A percentile compares a stretch with the other conserved stretches of the same genome.
These are phyloP conservation scores for Phocoena phocoena DNA, from an alignment of 2,113 vertebrate species.

Conservation along the genomic window DNA sequence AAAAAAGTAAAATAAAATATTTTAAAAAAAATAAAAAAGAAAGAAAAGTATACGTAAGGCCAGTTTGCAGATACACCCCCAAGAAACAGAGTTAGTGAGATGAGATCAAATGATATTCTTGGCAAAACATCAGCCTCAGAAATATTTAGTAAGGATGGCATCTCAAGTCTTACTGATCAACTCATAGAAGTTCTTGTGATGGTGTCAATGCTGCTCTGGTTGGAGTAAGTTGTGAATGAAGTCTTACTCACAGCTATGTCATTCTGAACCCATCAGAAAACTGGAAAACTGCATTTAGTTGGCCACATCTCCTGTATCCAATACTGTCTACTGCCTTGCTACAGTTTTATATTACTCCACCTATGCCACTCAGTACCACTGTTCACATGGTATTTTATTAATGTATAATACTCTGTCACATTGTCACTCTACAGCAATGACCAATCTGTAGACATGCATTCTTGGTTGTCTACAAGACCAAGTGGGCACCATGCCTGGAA, in stretches of 20 bases:
- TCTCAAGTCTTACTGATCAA: not conserved
- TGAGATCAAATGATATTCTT: not conserved
- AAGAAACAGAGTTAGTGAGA: not conserved
- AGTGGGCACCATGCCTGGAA: not conserved
- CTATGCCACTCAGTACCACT: not conserved
- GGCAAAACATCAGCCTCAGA: not conserved
- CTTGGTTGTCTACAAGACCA: not conserved
- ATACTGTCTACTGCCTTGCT: not conserved
- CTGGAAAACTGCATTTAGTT: not conserved
- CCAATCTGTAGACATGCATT: not conserved
- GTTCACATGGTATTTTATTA: not conserved
- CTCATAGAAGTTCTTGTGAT: not conserved
- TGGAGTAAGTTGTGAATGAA: not conserved
- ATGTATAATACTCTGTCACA: not conserved
- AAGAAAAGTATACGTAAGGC: too few species aligned
- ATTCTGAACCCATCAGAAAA: not conserved
- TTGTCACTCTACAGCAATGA: not conserved
- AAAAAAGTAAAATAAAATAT: too few species aligned
- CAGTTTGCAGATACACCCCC: too few species aligned
- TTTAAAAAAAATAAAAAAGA: too few species aligned
- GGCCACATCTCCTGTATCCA: not conserved
- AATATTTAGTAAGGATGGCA: not conserved
- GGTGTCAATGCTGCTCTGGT: not conserved
- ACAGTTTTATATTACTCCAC: not conserved
- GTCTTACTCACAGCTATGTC: not conserved